A percentile compares a stretch with the other conserved stretches of the same genome.
Evolutionary conservation across 2,113 vertebrate genomes (phyloP).

Genomic region (Nymphicus hollandicus): DNA sequence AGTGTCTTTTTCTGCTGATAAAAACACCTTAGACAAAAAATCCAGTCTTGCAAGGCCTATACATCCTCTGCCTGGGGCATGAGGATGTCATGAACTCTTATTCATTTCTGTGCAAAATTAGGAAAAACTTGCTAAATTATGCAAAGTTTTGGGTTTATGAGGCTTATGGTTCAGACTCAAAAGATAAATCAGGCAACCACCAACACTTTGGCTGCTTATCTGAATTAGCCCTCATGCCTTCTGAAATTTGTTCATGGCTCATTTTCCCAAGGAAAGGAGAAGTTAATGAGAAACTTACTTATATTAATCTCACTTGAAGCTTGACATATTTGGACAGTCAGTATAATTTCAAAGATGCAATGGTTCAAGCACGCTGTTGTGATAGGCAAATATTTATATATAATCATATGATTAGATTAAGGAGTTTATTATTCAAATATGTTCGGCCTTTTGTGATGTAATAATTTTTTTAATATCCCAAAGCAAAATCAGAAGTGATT

Average conservation of each 20-base stretch:
- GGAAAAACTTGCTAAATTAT: background rate
- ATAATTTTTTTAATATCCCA: background rate
- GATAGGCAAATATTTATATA: slow-evolving; percentile 9
- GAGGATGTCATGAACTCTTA: background rate
- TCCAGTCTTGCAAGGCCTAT: background rate
- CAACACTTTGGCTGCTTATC: background rate
- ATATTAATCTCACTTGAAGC: slow-evolving; percentile 16
- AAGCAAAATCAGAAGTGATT: background rate
- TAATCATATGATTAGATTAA: background rate
- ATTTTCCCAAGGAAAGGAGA: background rate
- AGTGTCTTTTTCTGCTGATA: background rate
- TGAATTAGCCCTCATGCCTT: slow-evolving; percentile 16
- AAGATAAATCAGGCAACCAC: background rate
- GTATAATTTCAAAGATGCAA: slow-evolving; percentile 1
- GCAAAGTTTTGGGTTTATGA: background rate
- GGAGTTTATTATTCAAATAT: slow-evolving; percentile 7
- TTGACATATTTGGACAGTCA: slow-evolving; percentile 4
- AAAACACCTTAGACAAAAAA: background rate
- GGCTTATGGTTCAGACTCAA: background rate
- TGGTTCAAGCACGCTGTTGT: background rate
- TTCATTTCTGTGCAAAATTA: background rate
- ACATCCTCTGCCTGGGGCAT: background rate
- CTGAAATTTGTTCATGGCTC: background rate
- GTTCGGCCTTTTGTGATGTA: background rate
- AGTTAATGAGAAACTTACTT: background rate